Base-by-base conservation (phyloP, 2,113 vertebrate species). In the Neotragus moschatus region DNA sequence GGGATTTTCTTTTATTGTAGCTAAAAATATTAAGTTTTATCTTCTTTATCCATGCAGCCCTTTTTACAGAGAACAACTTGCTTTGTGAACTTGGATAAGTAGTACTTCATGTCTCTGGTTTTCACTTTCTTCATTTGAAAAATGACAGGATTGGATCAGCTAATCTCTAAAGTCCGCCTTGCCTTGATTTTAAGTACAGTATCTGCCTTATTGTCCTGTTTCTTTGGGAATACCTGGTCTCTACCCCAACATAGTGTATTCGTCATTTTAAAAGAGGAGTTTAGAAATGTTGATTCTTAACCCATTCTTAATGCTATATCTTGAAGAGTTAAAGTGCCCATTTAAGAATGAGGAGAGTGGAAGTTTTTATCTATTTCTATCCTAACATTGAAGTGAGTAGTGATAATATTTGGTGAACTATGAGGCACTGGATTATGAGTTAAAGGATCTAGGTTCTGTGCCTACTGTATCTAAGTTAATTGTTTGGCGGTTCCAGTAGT, bases 1-100 rank as follows among this genome's bases (percentile, higher is more conserved):
- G n/a, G 19, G 7, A 26, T 86, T 79, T 97, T 45, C 36, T 91
- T 61, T 95, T 96, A 87, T 91, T 90, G 36, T 87, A 91, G 92
- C 87, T 95, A 80, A 92, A 97, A 94, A 51, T 77, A 21, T 30
- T 43, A 91, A 92, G n/a, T 51, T 19, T 86, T 53, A 15, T n/a
- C 19, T 91, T 80, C 60, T 96, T 89, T 58, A 91, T 90, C 39
- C 26, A 19, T 39, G 11, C 33, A 47, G 3, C 55, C 51, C 43
- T 96, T 94, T 81, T 92, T 90, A 93, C 21, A 43, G 23, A 66
- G 58, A 92, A 95, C 39, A 91, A 30, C 58, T 86, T 91, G 53
- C 33, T 97, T 88, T 73, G 13, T 98, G 39, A 87, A 73, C 51
- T 95, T 87, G 26, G 7, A 23, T 92, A 84, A 79, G 10, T 6